These are phyloP conservation scores for Andricus grossulariae DNA, from an alignment of 1,140 invertebrate species.

Conservation along the genomic window DNA sequence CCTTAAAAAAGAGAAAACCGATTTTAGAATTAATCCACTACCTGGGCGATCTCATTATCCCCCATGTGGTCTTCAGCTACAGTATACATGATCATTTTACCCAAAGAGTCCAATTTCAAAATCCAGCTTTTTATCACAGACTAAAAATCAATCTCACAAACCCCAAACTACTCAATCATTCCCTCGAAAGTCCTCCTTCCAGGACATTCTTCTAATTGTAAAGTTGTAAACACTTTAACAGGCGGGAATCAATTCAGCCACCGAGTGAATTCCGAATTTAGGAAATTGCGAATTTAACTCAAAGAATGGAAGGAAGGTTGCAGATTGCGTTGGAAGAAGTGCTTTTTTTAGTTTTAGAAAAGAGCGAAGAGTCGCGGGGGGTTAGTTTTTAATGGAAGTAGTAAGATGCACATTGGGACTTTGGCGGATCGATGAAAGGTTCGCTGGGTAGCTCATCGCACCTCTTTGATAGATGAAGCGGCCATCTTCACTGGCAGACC, in stretches of 20 bases:
- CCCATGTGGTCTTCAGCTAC: constrained; percentile 72
- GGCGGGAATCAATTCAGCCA: constrained; percentile 28
- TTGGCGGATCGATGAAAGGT: constrained; percentile 46
- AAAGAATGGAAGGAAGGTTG: constrained; percentile 36
- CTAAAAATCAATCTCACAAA: not conserved
- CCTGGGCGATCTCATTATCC: constrained; percentile 75
- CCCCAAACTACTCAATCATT: not conserved
- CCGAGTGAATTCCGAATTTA: not conserved
- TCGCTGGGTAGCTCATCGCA: constrained; percentile 27
- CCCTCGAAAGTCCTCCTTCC: not conserved
- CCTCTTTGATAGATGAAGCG: constrained; percentile 49
- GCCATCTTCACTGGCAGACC: constrained; percentile 51
- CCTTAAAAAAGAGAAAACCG: not conserved
- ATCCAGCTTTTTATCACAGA: not conserved
- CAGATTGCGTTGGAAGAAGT: constrained; percentile 17
- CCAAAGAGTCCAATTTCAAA: constrained; percentile 39
- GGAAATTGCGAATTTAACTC: constrained; percentile 36
- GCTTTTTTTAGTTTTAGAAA: constrained; percentile 28
- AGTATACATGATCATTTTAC: constrained; percentile 73
- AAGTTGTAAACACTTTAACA: constrained; percentile 20
- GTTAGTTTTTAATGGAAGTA: constrained; percentile 19
- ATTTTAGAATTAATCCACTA: constrained; percentile 45
- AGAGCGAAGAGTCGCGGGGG: constrained; percentile 32
- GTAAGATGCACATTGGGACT: constrained; percentile 36
- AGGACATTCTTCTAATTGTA: not conserved